Base-by-base conservation (phyloP, 2,113 vertebrate genomes). In the Melierax canorus region DNA sequence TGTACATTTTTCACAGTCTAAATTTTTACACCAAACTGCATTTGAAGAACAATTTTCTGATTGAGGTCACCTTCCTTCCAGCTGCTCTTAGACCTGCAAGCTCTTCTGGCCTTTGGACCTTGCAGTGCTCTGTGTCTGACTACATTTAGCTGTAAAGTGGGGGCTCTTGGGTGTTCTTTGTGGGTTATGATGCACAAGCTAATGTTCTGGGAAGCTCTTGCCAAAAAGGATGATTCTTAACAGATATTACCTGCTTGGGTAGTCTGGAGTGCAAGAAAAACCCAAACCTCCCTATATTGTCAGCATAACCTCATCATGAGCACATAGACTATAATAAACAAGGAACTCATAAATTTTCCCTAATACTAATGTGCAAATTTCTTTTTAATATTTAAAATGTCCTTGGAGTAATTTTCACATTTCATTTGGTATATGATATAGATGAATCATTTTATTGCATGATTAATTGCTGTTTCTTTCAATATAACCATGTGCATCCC, bases 341-440 rank as follows among this genome's bases (percentile, higher is more conserved):
- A 13, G 8, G 11, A 90, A 90, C 36, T 43, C 1, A 64, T 60
- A 30, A 12, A 53, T 86, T 84, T 29, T 11, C 32, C 30, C 27
- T 86, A 43, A 59, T 59, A 36, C 20, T 56, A 91, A 77, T 34
- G 15, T 39, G 59, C 7, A 77, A 62, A 15, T 48, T 92, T 88
- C 4, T 74, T 91, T 71, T 74, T 43, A 87, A 84, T 94, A 91
- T 89, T 84, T 95, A 34, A 97, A 95, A 84, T 48, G 13, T 48
- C 60, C 34, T 84, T 81, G 51, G 38, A 60, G 41, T 72, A 79
- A 68, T 89, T 93, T 81, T 81, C 43, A 53, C 12, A 84, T 91
- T 95, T 80, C 27, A 83, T 90, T 68, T 60, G 34, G 12, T 81
- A 15, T 30, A 45, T 74, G 43, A 63, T 87, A 91, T 16, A 68